Evolutionary conservation across 2,797 vertebrate species (phyloP), one percentile per base, ranked within the genome.

Genomic region (Neosilurus mollespiculum): DNA sequence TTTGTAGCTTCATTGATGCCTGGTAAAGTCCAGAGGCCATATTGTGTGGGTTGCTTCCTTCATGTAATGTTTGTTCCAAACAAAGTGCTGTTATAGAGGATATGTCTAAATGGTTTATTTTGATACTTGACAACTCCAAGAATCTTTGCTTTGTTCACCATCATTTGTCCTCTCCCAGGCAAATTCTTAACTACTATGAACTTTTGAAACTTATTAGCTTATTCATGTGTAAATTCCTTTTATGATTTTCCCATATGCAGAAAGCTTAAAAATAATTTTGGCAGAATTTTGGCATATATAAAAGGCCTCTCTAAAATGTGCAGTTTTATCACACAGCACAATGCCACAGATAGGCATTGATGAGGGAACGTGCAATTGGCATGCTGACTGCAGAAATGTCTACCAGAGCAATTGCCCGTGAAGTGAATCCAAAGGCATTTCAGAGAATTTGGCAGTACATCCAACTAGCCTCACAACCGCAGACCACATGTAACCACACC

Each of bases 1-100:
- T 20, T 67, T 67, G 30, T 9, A 67, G 62, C 62, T 30, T 65
- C 12, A 65, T 2, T 67, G 65, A 37, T 22, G 16, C 22, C 43
- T 16, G 22, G 22, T 71, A 15, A 8, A 3, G 12, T 71, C 49
- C 12, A 71, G 12, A 6, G 14, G n/a, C 43, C 24, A 14, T 7
- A 24, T 24, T 71, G n/a, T 73, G n/a, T 73, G n/a, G 24, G 15
- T 54, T 73, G 71, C 15, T 54, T 54, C 71, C 51, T 73, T 73
- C 22, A 51, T 51, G 12, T 22, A 71, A 18, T 18, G 24, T 54
- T 73, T 54, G 30, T 30, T 30, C 8, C 15, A 26, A 71, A 53
- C 6, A n/a, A 12, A 22, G 24, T 71, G 43, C 24, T 71, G 34
- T 43, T 43, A 71, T 15, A 22, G 12, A 70, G 43, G 37, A 71